Percentiles rank a stretch among this genome's conserved stretches.
Evolutionary conservation across 2,888 invertebrate genomes (phyloP).

Genomic region (Parascotia fuliginaria): DNA sequence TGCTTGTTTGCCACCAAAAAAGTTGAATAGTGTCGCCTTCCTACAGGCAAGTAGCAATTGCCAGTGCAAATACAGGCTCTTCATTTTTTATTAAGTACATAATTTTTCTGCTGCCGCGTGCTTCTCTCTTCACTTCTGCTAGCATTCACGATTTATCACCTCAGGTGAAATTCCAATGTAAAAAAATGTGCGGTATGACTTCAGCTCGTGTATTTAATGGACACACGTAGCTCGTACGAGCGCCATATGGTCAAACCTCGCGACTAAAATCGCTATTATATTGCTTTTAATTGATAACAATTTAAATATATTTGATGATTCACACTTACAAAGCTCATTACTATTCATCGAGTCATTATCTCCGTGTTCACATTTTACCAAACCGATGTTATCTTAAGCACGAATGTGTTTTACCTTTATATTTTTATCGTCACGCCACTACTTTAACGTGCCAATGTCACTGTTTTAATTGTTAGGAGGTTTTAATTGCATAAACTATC

Average conservation of each 20-base stretch:
- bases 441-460: slow-evolving; percentile 55
- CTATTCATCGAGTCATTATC: slow-evolving; percentile 85
- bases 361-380: slow-evolving; percentile 76
- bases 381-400: slow-evolving; percentile 75
- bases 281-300: slow-evolving; percentile 87
- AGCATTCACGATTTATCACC: too few relatives aligned
- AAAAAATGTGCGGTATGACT: slow-evolving; percentile 13
- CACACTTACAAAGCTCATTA: slow-evolving; percentile 84
- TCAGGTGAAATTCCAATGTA: too few relatives aligned
- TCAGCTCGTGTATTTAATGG: slow-evolving; percentile 54
- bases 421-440: slow-evolving; percentile 74
- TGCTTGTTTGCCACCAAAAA: too few relatives aligned
- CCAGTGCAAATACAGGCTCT: too few relatives aligned
- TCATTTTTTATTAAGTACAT: too few relatives aligned
- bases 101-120: too few relatives aligned
- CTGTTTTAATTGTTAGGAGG: slow-evolving; percentile 39
- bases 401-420: slow-evolving; percentile 81
- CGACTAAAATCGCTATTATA: slow-evolving; percentile 84
- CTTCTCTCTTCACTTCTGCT: too few relatives aligned
- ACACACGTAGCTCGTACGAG: slow-evolving; percentile 65
- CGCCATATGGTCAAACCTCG: slow-evolving; percentile 79
- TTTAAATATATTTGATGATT: slow-evolving; percentile 86
- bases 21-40: too few relatives aligned
- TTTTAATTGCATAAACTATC: slow-evolving; percentile 22
- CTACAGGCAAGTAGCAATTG: too few relatives aligned